A percentile compares a stretch with the other conserved stretches of the same genome.
These are phyloP conservation scores for Brachyopa scutellaris DNA, from an alignment of 2,888 invertebrate genomes.

Conservation along the genomic window DNA sequence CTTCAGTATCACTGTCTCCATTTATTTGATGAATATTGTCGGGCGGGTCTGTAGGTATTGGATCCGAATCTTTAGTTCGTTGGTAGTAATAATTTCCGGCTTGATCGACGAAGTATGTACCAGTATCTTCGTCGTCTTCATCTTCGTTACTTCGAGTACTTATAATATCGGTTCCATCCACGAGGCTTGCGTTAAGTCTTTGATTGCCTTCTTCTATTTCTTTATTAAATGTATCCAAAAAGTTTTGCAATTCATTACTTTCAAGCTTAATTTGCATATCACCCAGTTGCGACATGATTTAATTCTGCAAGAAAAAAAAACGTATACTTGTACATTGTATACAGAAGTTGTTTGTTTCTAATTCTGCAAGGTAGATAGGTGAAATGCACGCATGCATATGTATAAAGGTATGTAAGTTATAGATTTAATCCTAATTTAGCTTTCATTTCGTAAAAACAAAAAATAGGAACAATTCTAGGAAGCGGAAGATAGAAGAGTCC, in stretches of 20 bases:
- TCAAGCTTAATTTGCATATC: conserved; percentile 75
- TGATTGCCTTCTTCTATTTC: conserved; percentile 86
- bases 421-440: too few species aligned
- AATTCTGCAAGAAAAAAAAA: conserved; percentile 27
- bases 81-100: conserved; percentile 92
- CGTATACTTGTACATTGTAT: too few species aligned
- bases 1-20: conserved; percentile 47
- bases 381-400: too few species aligned
- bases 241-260: conserved; percentile 86
- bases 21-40: conserved; percentile 77
- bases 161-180: conserved; percentile 36
- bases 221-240: conserved; percentile 91
- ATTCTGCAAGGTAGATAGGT: too few species aligned
- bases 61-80: conserved; percentile 85
- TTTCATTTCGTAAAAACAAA: too few species aligned
- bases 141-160: conserved; percentile 21
- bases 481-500: too few species aligned
- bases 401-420: too few species aligned
- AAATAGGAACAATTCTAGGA: too few species aligned
- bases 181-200: conserved; percentile 35
- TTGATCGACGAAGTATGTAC: conserved; percentile 91
- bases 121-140: conserved; percentile 83
- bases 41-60: conserved; percentile 86
- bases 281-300: conserved; percentile 80
- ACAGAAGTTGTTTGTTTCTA: too few species aligned